These are phyloP conservation scores for Ambastaia sidthimunki DNA, from an alignment of 2,797 vertebrate genomes.

Conservation along the genomic window DNA sequence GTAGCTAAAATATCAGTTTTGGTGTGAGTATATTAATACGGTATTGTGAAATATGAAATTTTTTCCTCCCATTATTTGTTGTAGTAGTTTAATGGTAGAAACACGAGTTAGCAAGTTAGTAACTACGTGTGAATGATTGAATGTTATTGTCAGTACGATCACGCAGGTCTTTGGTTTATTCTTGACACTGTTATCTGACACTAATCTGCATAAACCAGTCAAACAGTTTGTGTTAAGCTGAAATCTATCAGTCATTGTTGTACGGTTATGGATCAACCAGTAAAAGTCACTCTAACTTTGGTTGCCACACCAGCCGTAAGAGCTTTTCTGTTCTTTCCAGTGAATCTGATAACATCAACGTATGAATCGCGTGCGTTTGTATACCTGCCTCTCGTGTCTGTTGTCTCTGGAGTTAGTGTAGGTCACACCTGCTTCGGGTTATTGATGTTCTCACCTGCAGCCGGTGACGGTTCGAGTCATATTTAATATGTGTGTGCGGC, in stretches of 20 bases:
- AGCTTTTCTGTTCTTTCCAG: background rate
- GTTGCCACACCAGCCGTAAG: background rate
- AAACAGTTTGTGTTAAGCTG: slow-evolving; percentile 18
- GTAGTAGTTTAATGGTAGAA: background rate
- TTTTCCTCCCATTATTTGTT: background rate
- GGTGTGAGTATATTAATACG: no score
- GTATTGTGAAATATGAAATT: no score
- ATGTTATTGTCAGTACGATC: background rate
- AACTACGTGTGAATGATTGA: background rate
- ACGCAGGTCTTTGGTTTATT: background rate
- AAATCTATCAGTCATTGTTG: slow-evolving; percentile 17
- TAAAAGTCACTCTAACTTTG: background rate
- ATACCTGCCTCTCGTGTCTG: slow-evolving; percentile 21
- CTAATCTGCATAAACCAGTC: slow-evolving; percentile 18
- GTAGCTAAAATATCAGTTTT: no score
- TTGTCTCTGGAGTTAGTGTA: slow-evolving; percentile 42
- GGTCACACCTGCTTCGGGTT: slow-evolving; percentile 58
- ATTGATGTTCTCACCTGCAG: slow-evolving; percentile 60
- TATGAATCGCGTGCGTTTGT: slow-evolving; percentile 41
- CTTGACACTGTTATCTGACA: background rate
- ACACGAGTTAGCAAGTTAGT: background rate
- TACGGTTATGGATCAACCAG: background rate
- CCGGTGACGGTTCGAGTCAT: slow-evolving; percentile 41
- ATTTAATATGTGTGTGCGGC: slow-evolving; percentile 44
- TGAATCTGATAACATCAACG: background rate